These are phyloP conservation scores for Cladopsammia gracilis DNA, from an alignment of 64 coral and sea anemone genomes.

Conservation along the genomic window DNA sequence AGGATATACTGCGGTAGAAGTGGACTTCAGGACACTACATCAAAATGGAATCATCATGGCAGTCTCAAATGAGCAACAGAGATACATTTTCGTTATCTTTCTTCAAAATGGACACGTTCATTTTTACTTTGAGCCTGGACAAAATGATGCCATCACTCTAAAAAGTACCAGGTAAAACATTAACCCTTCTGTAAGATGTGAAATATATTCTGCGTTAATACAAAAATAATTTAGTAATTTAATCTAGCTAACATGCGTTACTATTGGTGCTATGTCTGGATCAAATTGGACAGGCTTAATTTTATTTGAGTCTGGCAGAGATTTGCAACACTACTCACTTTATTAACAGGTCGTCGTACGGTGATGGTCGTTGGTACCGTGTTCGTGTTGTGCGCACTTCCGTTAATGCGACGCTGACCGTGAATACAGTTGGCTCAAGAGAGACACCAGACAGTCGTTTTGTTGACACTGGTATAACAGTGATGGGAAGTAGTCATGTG, in stretches of 20 bases:
- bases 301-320: neutral
- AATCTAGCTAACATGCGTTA: too few relatives aligned
- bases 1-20: neutral
- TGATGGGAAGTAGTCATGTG: conserved; percentile 2
- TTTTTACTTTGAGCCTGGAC: conserved; percentile 34
- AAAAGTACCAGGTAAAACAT: neutral
- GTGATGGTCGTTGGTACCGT: conserved; percentile 78
- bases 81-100: conserved; percentile 52
- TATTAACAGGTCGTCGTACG: conserved; percentile 57
- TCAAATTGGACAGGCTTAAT: too few relatives aligned
- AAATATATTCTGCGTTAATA: too few relatives aligned
- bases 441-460: conserved; percentile 34
- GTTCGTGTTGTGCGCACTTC: conserved; percentile 5
- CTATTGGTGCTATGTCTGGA: too few relatives aligned
- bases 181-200: too few relatives aligned
- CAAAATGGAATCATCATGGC: conserved; percentile 74
- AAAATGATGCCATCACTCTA: conserved; percentile 31
- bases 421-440: conserved; percentile 51
- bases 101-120: conserved; percentile 56
- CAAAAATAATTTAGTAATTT: too few relatives aligned
- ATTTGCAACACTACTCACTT: neutral
- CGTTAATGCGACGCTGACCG: conserved; percentile 53
- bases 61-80: conserved; percentile 37
- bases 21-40: conserved; percentile 79
- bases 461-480: conserved; percentile 29